These are phyloP conservation scores for Syritta pipiens DNA, from an alignment of 2,888 invertebrate species.

Conservation along the genomic window DNA sequence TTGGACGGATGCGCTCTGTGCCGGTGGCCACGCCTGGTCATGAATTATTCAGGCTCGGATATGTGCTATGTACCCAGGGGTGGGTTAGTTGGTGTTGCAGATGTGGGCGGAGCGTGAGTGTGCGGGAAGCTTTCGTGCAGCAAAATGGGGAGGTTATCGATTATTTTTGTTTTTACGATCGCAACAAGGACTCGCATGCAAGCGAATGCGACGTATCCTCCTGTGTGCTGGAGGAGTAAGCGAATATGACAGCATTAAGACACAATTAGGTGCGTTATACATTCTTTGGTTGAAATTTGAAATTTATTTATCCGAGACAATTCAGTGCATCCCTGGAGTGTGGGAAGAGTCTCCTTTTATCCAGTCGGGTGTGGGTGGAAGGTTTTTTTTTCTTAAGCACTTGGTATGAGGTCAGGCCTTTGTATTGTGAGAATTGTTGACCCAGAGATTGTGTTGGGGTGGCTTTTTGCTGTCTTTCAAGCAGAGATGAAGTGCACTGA, in stretches of 20 bases:
- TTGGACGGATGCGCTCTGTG: constrained; percentile 29
- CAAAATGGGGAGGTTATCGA: constrained; percentile 50
- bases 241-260: constrained; percentile 59
- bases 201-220: constrained; percentile 38
- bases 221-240: constrained; percentile 10
- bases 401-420: not conserved
- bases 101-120: constrained; percentile 19
- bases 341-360: not conserved
- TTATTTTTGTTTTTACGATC: constrained; percentile 18
- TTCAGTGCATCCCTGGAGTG: constrained; percentile 9
- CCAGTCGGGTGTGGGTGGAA: not conserved
- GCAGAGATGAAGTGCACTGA: too few species aligned
- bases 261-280: constrained; percentile 54
- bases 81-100: not conserved
- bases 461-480: not conserved
- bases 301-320: constrained; percentile 50
- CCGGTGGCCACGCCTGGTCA: constrained; percentile 40
- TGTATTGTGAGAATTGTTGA: constrained; percentile 6
- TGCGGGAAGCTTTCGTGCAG: constrained; percentile 50
- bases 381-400: not conserved
- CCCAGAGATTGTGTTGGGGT: constrained; percentile 8
- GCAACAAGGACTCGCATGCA: constrained; percentile 49
- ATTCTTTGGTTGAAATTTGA: constrained; percentile 51
- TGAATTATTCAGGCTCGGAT: constrained; percentile 43
- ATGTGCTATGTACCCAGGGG: constrained; percentile 8